Evolutionary conservation across 2,888 invertebrate species (phyloP).

Genomic region (Hyposoter dolosus): DNA sequence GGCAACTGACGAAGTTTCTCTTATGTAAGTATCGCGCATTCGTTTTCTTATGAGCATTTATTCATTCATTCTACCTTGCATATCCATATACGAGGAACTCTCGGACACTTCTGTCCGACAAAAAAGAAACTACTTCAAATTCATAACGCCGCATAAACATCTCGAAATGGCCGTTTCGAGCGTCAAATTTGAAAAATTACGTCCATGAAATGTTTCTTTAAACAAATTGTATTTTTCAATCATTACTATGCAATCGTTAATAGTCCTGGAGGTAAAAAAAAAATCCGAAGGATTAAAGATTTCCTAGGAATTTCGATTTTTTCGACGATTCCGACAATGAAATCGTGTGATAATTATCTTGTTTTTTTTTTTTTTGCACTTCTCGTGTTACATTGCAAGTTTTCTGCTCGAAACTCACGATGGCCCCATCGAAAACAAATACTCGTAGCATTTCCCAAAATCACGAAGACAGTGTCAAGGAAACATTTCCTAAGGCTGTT

Average conservation of each 20-base stretch:
- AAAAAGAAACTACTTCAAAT: conserved; percentile 11
- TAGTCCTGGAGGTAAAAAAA: no score
- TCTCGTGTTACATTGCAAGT: neutral
- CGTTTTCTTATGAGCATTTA: conserved; percentile 55
- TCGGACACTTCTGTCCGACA: neutral
- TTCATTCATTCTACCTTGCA: conserved; percentile 17
- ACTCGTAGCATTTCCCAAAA: neutral
- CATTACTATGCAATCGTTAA: no score
- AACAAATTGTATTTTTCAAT: no score
- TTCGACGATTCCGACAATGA: neutral
- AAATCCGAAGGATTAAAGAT: neutral
- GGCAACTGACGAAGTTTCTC: conserved; percentile 76
- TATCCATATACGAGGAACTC: conserved; percentile 2
- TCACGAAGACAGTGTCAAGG: neutral
- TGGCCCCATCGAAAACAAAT: neutral
- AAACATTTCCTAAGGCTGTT: neutral
- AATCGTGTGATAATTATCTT: neutral
- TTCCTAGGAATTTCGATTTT: neutral
- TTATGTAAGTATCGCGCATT: conserved; percentile 75
- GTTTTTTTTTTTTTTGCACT: neutral
- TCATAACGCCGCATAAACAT: neutral
- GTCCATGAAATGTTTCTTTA: neutral
- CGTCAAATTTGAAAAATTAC: neutral
- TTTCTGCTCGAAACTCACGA: no score
- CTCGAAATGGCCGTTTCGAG: neutral